These are phyloP conservation scores for Sebastes iracundus DNA, from an alignment of 2,797 vertebrate species.

Conservation along the genomic window DNA sequence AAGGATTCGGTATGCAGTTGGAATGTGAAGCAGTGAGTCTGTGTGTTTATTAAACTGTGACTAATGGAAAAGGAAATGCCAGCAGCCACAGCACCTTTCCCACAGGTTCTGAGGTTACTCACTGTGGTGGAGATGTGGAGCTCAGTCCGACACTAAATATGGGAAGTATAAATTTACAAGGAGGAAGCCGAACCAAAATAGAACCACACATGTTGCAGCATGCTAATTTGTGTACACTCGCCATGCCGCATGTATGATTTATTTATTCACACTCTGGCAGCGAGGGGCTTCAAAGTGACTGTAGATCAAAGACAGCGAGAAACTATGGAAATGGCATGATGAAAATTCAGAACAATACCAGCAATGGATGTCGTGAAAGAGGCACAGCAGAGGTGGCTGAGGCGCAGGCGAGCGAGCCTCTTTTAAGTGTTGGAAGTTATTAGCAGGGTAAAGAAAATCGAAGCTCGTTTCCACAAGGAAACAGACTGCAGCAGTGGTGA, in stretches of 20 bases:
- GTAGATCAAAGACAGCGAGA: slow-evolving; percentile 38
- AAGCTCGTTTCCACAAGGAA: slow-evolving; percentile 52
- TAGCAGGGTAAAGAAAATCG: slow-evolving; percentile 43
- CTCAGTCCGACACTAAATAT: slow-evolving; percentile 35
- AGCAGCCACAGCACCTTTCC: slow-evolving; percentile 26
- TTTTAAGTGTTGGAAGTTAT: slow-evolving; percentile 30
- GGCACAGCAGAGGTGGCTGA: background rate
- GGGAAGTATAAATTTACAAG: slow-evolving; percentile 28
- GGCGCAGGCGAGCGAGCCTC: background rate
- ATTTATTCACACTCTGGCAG: slow-evolving; percentile 53
- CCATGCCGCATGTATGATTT: slow-evolving; percentile 44
- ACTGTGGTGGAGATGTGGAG: background rate
- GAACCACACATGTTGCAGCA: slow-evolving; percentile 25
- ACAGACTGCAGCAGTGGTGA: background rate
- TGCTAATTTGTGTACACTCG: slow-evolving; percentile 45
- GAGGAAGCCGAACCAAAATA: slow-evolving; percentile 49
- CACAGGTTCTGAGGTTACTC: slow-evolving; percentile 10
- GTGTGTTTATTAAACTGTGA: slow-evolving; percentile 51
- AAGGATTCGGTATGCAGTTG: slow-evolving; percentile 7
- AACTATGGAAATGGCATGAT: slow-evolving; percentile 30
- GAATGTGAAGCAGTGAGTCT: slow-evolving; percentile 24
- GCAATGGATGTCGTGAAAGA: background rate
- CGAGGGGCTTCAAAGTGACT: slow-evolving; percentile 47
- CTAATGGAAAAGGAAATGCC: slow-evolving; percentile 51
- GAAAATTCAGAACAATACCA: slow-evolving; percentile 37